These are phyloP conservation scores for Sebastes dallii DNA, from an alignment of 2,797 vertebrate genomes.

Conservation along the genomic window DNA sequence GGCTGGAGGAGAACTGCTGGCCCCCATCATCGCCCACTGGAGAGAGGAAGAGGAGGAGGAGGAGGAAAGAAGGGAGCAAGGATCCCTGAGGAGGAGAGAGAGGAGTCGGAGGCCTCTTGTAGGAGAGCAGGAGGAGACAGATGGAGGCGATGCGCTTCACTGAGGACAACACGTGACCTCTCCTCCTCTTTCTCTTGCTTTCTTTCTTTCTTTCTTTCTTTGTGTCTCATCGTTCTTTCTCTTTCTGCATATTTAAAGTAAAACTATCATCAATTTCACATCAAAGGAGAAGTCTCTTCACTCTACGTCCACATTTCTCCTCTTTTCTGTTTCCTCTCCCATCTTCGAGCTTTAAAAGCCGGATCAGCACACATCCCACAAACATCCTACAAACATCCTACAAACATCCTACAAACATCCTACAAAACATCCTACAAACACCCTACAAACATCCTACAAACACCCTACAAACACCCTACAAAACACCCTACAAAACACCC, in stretches of 20 bases:
- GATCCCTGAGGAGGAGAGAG: conserved; percentile 43
- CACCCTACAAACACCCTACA: no score
- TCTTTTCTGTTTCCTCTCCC: no score
- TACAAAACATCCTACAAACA: no score
- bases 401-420: no score
- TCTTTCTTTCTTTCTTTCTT: background rate
- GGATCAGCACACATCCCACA: no score
- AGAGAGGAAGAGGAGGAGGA: conserved; percentile 12
- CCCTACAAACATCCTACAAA: no score
- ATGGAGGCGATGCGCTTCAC: conserved; percentile 47
- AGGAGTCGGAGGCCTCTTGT: conserved; percentile 43
- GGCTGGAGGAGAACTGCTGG: conserved; percentile 44
- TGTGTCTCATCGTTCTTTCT: background rate
- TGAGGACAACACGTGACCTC: conserved; percentile 38
- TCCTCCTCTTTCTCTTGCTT: background rate
- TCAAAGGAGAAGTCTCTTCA: background rate
- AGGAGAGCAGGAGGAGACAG: conserved; percentile 33
- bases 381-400: no score
- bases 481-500: no score
- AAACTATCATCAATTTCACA: conserved; percentile 6
- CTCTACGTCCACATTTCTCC: background rate
- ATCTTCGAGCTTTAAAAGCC: no score
- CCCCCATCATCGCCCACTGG: conserved; percentile 59
- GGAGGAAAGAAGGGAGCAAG: conserved; percentile 12
- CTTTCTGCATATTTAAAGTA: background rate